phyloP scores from a whole-genome alignment of 92 coral and sea anemone species.

The Porites rus region DNA sequence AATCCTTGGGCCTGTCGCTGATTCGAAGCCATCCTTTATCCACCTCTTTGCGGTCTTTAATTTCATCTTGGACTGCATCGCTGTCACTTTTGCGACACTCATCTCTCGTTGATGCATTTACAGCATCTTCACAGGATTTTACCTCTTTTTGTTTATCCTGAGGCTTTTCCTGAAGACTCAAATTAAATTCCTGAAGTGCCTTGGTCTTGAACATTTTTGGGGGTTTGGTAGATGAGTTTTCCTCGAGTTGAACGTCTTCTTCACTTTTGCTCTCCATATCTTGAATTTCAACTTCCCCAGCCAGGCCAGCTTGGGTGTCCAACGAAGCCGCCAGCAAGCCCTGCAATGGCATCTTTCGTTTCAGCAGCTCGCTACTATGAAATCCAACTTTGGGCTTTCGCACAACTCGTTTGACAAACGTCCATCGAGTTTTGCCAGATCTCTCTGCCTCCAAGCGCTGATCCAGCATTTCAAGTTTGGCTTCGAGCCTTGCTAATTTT shows the following conservation, averaged over 20 bases:
- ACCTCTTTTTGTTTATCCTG: neutral
- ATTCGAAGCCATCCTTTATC: constrained; percentile 52
- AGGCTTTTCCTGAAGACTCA: neutral
- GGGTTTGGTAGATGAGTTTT: neutral
- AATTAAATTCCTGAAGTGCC: constrained; percentile 22
- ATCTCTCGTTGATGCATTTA: neutral
- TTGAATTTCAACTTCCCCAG: neutral
- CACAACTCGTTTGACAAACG: constrained; percentile 15
- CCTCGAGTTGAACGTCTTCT: neutral
- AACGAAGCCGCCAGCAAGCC: neutral
- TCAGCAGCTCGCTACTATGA: constrained; percentile 49
- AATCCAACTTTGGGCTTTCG: constrained; percentile 42
- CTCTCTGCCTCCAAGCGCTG: constrained; percentile 64
- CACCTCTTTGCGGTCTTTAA: constrained; percentile 25
- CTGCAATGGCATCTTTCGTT: constrained; percentile 18
- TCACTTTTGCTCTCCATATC: constrained; percentile 16
- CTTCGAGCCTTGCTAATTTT: constrained; percentile 49
- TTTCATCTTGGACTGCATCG: neutral
- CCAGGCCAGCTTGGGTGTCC: neutral
- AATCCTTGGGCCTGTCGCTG: constrained; percentile 46
- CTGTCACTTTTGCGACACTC: neutral
- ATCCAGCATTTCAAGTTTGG: constrained; percentile 66
- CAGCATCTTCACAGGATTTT: neutral
- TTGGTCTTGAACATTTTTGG: constrained; percentile 15
- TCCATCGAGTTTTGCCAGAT: constrained; percentile 40